These are phyloP conservation scores for Oreohelix idahoensis DNA, from an alignment of 1,140 invertebrate species.

Conservation along the genomic window DNA sequence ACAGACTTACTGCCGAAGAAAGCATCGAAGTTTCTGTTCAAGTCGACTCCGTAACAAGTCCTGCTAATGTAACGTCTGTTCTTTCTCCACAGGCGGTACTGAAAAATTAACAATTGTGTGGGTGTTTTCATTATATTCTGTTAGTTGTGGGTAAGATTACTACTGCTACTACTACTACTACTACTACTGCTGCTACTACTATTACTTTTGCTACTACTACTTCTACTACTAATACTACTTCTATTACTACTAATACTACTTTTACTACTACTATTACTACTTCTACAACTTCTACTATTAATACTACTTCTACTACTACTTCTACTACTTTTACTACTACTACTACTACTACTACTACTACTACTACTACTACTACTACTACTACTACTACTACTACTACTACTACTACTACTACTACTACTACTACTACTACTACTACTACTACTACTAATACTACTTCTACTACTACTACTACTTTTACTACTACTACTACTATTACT, in stretches of 20 bases:
- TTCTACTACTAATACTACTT: no score
- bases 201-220: no score
- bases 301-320: constrained; percentile 1
- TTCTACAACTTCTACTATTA: no score
- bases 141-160: no score
- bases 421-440: constrained; percentile 25
- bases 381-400: constrained; percentile 22
- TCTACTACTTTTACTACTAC: no score
- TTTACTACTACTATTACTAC: no score
- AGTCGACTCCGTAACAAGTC: constrained; percentile 44
- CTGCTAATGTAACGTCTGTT: constrained; percentile 37
- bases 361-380: constrained; percentile 25
- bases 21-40: constrained; percentile 53
- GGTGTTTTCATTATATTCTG: background rate
- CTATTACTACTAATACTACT: no score
- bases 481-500: constrained; percentile 23
- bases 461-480: constrained; percentile 20
- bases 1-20: constrained; percentile 44
- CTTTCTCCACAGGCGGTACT: constrained; percentile 50
- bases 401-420: constrained; percentile 26
- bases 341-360: constrained; percentile 24
- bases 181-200: no score
- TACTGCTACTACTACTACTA: no score
- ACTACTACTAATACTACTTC: no score
- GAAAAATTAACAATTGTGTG: background rate